Evolutionary conservation across 2,888 invertebrate species (phyloP).

Genomic region (Syrista parreyssii): DNA sequence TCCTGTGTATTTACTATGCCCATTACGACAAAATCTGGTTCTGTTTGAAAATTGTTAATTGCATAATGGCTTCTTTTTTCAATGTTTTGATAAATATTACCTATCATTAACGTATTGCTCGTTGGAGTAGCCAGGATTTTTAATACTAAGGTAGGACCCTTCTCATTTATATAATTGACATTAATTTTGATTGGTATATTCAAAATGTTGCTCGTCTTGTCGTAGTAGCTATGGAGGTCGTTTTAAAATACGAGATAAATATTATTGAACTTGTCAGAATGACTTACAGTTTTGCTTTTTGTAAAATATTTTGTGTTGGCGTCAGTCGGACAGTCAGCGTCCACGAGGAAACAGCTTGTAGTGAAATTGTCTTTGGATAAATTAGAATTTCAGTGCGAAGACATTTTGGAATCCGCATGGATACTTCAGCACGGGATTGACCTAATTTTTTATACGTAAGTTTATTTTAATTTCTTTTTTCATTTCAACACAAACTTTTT

Average conservation of each 20-base stretch:
- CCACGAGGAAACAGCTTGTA: neutral
- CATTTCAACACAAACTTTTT: neutral
- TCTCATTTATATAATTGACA: neutral
- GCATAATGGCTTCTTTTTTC: neutral
- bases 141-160: neutral
- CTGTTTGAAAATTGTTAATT: neutral
- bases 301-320: neutral
- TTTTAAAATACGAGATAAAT: neutral
- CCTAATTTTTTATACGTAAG: neutral
- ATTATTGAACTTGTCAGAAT: neutral
- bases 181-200: neutral
- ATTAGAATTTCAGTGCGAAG: neutral
- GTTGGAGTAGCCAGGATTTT: neutral
- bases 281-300: neutral
- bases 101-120: neutral
- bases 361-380: neutral
- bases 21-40: conserved; percentile 4
- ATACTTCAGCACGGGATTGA: neutral
- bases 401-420: neutral
- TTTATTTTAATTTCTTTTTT: neutral
- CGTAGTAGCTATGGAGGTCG: neutral
- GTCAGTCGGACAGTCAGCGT: neutral
- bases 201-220: neutral
- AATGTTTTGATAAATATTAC: neutral
- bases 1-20: conserved; percentile 10